A percentile compares a stretch with the other conserved stretches of the same genome.
phyloP scores from a whole-genome alignment of 2,113 vertebrate species.

The Neoarius graeffei region DNA sequence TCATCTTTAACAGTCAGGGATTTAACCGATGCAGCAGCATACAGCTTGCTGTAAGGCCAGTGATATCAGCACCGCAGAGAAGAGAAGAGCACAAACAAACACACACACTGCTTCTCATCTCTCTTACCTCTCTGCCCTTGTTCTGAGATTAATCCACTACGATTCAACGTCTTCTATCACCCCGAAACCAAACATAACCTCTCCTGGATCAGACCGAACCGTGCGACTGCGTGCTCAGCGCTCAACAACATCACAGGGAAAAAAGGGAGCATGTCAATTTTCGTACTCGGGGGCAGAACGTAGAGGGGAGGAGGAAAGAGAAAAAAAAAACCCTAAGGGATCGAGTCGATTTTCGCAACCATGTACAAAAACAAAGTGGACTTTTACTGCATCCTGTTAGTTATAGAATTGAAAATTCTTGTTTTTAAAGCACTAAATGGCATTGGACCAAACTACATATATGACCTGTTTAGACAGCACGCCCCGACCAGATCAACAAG shows the following conservation, averaged over 20 bases:
- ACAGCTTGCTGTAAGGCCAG: background rate
- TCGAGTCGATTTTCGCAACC: background rate
- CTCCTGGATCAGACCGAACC: background rate
- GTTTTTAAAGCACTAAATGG: too few relatives aligned
- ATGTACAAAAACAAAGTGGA: background rate
- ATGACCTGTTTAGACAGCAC: too few relatives aligned
- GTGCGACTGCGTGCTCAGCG: background rate
- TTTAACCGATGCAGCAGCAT: background rate
- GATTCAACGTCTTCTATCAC: background rate
- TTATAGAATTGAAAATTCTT: too few relatives aligned
- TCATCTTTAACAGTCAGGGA: background rate
- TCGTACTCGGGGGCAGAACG: background rate
- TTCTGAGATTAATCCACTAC: background rate
- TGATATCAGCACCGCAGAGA: background rate
- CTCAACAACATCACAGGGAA: constrained; percentile 6
- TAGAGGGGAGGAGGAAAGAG: too few relatives aligned
- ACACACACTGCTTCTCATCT: too few relatives aligned
- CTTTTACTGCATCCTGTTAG: too few relatives aligned
- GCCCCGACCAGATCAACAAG: too few relatives aligned
- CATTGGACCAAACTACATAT: too few relatives aligned
- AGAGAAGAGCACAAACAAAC: background rate
- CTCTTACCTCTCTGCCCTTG: background rate
- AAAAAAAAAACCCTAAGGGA: background rate
- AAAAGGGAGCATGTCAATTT: background rate
- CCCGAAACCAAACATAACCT: background rate